A percentile compares a stretch with the other conserved stretches of the same genome.
phyloP scores from a whole-genome alignment of 2,113 vertebrate genomes.

The Pollimyrus isidori region DNA sequence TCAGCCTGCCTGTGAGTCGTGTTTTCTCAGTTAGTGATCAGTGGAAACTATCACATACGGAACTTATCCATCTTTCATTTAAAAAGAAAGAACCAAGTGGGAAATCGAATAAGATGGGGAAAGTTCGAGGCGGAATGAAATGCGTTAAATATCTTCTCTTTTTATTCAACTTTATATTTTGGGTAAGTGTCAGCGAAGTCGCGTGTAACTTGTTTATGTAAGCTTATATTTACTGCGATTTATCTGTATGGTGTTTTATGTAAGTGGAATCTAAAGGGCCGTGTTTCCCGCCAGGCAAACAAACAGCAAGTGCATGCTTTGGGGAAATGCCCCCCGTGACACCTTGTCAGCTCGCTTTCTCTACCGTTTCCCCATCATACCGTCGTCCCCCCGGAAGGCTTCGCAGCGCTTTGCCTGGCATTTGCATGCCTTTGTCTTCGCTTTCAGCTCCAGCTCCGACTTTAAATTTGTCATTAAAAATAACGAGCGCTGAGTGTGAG shows the following conservation, averaged over 20 bases:
- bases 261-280: not conserved
- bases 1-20: not conserved
- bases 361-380: not conserved
- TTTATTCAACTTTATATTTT: constrained; percentile 87
- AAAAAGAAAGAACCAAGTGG: not conserved
- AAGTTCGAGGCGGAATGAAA: constrained; percentile 76
- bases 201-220: not conserved
- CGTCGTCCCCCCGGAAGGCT: not conserved
- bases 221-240: not conserved
- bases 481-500: not conserved
- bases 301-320: not conserved
- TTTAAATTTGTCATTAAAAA: not conserved
- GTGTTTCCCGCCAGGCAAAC: not conserved
- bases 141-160: constrained; percentile 91
- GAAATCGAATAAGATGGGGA: constrained; percentile 61
- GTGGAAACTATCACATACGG: not conserved
- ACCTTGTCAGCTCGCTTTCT: not conserved
- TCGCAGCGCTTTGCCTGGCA: not conserved
- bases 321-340: not conserved
- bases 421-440: not conserved
- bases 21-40: not conserved
- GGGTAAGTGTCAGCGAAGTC: constrained; percentile 64
- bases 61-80: constrained; percentile 2
- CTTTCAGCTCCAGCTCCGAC: not conserved
- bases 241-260: not conserved